Base-by-base conservation (phyloP, 1,140 invertebrate species). In the Eumaeus atala region DNA sequence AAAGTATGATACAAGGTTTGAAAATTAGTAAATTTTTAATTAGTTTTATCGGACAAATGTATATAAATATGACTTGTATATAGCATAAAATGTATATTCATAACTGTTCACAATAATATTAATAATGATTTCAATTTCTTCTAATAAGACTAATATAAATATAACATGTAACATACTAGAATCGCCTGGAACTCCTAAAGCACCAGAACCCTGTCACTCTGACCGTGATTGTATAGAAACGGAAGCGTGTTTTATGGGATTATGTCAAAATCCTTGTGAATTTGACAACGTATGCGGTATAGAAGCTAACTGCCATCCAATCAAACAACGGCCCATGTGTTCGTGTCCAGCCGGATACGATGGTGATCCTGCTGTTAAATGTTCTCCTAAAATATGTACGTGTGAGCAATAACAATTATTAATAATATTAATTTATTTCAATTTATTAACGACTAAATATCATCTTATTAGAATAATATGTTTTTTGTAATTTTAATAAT, bases 311-410 rank as follows among this genome's bases (percentile, higher is more conserved):
- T 94, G 93, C 74, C 90, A 92, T 66, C 91, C 91, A 38, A 90
- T 92, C 85, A 91, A 91, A 77, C 92, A 93, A 84, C 90, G 93
- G 62, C 93, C 93, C 3, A 92, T 94, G 78, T 95, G 93, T 87
- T 93, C 91, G 63, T 93, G 92, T 79, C 91, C 91, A 9, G 90
- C 90, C 64, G 91, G 91, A 70, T 92, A 92, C 72, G 92, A 94
- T 75, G 93, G 93, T 70, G 92, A 94, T 80, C 93, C 93, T 12
- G 91, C 92, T 61, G 83, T 92, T 73, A 92, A 93, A 87, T 93
- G 92, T 89, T 89, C 91, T 77, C 90, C 91, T 64, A 88, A 90
- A 80, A 89, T 53, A 53, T 16, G 51, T 53, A 53, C 90, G 91
- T 91, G 92, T 93, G 93, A 93, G 92, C 66, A 52, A 59, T 63